Base-by-base conservation (phyloP, 2,888 invertebrate genomes). In the Pristionchus fissidentatus region DNA sequence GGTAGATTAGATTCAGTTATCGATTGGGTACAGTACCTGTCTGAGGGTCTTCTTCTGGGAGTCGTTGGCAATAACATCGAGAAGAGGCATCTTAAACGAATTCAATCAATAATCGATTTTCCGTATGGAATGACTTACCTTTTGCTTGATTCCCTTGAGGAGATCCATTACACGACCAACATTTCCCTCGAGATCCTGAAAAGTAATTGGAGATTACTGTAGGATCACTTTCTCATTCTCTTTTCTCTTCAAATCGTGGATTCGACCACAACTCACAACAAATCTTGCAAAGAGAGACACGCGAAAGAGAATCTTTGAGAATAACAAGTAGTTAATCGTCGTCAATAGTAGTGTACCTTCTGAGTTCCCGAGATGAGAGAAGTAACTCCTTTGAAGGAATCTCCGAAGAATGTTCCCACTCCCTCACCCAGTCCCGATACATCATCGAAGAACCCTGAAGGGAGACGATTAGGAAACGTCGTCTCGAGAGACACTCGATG, bases 31-130 rank as follows among this genome's bases (percentile, higher is more conserved):
- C 43, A 26, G 32, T 77, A 81, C 80, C 84, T 88, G 86, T 70
- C 79, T 60, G 49, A 89, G 83, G n/a, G 89, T 89, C 79, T 85
- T 84, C 84, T 87, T 89, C 85, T 89, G 89, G 13, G 86, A 84
- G 75, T 89, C 89, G 35, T 80, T 86, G 32, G 88, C 89, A 84
- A 89, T 29, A 29, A 87, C 87, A 73, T 87, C 88, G 60, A 89
- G 83, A 35, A 84, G 77, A 84, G 86, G 85, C 38, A 85, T 84
- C 85, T 70, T 3, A 10, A 38, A n/a, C 10, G 70, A 41, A 70
- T 41, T 35, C n/a, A 15, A 43, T 70, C 70, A 41, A 70, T 70
- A 70, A n/a, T 43, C 10, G 41, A 70, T 26, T 26, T 70, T 43
- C 41, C 41, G 70, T 70, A 70, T 70, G 3, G n/a, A 1, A 41